Base-by-base conservation (phyloP, 2,888 invertebrate genomes). In the Cephalotes varians region DNA sequence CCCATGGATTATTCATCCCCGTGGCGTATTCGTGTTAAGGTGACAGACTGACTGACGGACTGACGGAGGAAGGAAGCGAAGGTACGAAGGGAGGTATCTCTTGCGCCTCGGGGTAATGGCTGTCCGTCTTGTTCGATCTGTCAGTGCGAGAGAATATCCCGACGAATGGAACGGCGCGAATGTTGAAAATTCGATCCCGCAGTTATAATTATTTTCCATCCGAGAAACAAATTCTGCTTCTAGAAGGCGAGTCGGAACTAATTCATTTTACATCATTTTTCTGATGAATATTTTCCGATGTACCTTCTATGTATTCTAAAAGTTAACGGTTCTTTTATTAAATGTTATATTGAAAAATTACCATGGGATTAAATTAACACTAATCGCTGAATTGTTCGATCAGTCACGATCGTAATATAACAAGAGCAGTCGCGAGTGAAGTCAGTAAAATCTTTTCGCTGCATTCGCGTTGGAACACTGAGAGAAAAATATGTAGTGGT, bases 1-100 rank as follows among this genome's bases (percentile, higher is more conserved):
- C 82, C 87, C 90, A 93, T 92, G 91, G 93, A 93, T 93, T 93
- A 93, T 93, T 92, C 92, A 93, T 93, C 87, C 86, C 81, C 81
- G 82, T 83, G 71, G 71, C 82, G 82, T 72, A 56, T 77, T 72
- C 79, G 87, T 83, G 87, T 89, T 87, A 76, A 60, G 76, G 77
- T 86, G 89, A 87, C 86, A 71, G 72, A 72, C 81, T 25, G 71
- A 72, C 58, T 73, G 88, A 80, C 73, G 71, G 83, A 76, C 84
- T 47, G 49, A 73, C 54, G 77, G 79, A 65, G 81, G 73, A 74
- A 60, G 37, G 69, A 54, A 67, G 56, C 58, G 51, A 74, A 73
- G 69, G 62, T 60, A 65, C 71, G 72, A 54, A 54, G 51, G 34
- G 67, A 60, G 73, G 65, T 72, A 54, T 21, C 51, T 71, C 40